Conservation (phyloP, 2,888 invertebrate genomes). For the Phengaris alcon region DNA sequence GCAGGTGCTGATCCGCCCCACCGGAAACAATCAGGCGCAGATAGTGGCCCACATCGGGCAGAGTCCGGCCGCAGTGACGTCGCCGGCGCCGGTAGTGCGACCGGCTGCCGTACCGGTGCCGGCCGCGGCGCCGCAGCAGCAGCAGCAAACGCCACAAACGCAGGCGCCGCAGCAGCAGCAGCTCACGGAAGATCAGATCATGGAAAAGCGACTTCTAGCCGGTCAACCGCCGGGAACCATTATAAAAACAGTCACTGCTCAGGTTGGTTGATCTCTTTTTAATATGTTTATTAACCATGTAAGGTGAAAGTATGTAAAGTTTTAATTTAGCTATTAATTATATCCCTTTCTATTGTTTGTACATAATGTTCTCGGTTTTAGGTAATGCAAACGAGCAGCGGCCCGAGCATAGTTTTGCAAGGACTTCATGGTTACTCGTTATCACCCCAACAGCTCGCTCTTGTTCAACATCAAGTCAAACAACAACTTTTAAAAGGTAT, state of each 20-base stretch:
- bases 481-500: conserved; percentile 91
- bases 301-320: background rate
- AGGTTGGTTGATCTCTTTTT: conserved; percentile 58
- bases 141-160: conserved; percentile 43
- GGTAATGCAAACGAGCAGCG: conserved; percentile 90
- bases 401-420: conserved; percentile 91
- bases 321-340: background rate
- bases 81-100: conserved; percentile 37
- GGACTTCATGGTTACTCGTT: conserved; percentile 91
- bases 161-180: conserved; percentile 43
- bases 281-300: background rate
- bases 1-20: conserved; percentile 88
- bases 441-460: conserved; percentile 87
- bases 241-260: conserved; percentile 92
- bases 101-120: conserved; percentile 43
- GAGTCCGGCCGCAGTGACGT: conserved; percentile 60
- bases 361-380: conserved; percentile 42
- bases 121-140: conserved; percentile 41
- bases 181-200: conserved; percentile 73
- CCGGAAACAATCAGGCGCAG: conserved; percentile 88
- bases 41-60: conserved; percentile 86
- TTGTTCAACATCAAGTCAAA: conserved; percentile 93
- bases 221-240: conserved; percentile 92
- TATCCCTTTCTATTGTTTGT: background rate
- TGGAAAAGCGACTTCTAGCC: conserved; percentile 85